Percentiles rank a stretch among this genome's conserved stretches.
Conservation (phyloP, 2,888 invertebrate genomes). For the Nineta flava region DNA sequence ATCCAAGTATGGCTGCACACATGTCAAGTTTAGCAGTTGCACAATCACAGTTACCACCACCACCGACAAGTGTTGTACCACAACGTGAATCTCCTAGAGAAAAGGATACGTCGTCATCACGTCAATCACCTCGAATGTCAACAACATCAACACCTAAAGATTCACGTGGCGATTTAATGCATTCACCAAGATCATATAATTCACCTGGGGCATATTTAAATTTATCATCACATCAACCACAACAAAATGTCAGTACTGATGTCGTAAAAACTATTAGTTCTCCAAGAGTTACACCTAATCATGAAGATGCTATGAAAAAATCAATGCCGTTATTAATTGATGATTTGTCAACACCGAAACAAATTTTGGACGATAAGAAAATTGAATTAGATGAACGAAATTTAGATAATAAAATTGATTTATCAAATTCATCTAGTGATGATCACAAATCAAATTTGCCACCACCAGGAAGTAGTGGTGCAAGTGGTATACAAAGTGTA, state of each 20-base stretch:
- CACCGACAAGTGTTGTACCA: conserved; percentile 8
- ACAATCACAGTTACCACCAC: conserved; percentile 10
- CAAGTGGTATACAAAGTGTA: background rate
- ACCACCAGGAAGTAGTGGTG: background rate
- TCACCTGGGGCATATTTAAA: background rate
- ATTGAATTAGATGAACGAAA: background rate
- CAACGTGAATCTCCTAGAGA: conserved; percentile 10
- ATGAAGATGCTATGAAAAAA: conserved; percentile 1
- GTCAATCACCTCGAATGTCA: conserved; percentile 5
- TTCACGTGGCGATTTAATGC: background rate
- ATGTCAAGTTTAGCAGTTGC: conserved; percentile 3
- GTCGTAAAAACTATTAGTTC: background rate
- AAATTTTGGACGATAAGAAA: background rate
- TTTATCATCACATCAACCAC: background rate
- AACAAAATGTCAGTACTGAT: background rate
- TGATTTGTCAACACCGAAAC: background rate
- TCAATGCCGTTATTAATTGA: background rate
- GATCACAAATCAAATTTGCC: background rate
- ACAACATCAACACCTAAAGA: background rate
- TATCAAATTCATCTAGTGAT: background rate
- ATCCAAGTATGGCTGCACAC: conserved; percentile 8
- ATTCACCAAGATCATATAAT: conserved; percentile 1
- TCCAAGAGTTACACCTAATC: conserved; percentile 1
- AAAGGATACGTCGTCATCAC: conserved; percentile 7
- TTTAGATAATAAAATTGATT: background rate